These are phyloP conservation scores for Stomorhina lunata DNA, from an alignment of 2,888 invertebrate species.

Conservation along the genomic window DNA sequence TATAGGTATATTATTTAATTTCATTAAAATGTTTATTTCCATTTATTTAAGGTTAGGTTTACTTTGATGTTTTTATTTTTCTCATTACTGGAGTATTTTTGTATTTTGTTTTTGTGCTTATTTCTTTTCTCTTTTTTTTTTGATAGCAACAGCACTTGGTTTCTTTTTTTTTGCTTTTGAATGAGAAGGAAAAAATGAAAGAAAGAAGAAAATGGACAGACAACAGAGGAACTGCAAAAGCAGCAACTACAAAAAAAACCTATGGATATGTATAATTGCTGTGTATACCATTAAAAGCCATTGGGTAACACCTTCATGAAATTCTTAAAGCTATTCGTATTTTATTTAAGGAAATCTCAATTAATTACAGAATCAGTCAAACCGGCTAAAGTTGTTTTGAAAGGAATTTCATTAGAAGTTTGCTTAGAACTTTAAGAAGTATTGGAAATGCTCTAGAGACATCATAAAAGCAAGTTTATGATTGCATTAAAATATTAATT, in stretches of 20 bases:
- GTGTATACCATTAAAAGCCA: constrained; percentile 61
- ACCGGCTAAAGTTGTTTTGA: background rate
- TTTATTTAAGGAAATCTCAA: constrained; percentile 14
- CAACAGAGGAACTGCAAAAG: constrained; percentile 12
- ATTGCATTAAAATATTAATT: background rate
- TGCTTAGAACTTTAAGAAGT: background rate
- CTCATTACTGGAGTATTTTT: constrained; percentile 48
- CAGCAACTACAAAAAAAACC: background rate
- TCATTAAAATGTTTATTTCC: background rate
- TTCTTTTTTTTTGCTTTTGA: background rate
- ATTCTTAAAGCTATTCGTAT: background rate
- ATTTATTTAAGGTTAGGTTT: constrained; percentile 47
- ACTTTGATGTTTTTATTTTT: background rate
- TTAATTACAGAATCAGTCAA: background rate
- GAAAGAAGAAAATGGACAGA: background rate
- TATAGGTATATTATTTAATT: constrained; percentile 6
- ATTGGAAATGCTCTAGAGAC: background rate
- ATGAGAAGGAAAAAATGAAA: background rate
- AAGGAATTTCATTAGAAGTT: background rate
- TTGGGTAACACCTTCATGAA: constrained; percentile 58
- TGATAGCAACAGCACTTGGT: constrained; percentile 44
- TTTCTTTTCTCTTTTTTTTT: constrained; percentile 24
- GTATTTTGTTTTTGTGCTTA: constrained; percentile 29
- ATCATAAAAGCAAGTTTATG: background rate
- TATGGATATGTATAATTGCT: constrained; percentile 37